Evolutionary conservation across 2,888 invertebrate genomes (phyloP), one percentile per base, ranked within the genome.

Genomic region (Ormyrus thymus): DNA sequence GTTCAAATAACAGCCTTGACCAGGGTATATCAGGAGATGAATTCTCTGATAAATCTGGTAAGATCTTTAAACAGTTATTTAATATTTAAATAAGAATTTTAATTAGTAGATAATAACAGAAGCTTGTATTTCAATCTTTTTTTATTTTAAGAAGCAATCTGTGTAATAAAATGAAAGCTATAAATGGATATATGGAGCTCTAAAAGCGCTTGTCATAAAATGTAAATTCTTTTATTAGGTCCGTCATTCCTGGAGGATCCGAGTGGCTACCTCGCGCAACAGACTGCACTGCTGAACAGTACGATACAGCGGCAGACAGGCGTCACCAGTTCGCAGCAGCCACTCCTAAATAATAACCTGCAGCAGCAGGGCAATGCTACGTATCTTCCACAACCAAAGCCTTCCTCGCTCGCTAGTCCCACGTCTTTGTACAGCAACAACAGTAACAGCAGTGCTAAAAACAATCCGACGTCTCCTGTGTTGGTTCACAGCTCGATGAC

Each of bases 221-320:
- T 69, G 69, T 46, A 69, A 75, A 93, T 83, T 61, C 64, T 70
- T 10, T 11, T 46, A n/a, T 46, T 9, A 81, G 87, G 86, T 82
- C 96, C 96, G 1, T 97, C 97, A 51, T 97, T 97, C 88, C 94
- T 97, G 92, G 97, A 97, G 83, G 97, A 97, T 90, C 97, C 97
- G 0, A 95, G 95, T 86, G 97, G 97, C 3, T 97, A 97, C 90
- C 91, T 97, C 83, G 97, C 97, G 6, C 97, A 97, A 85, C 97
- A 97, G 89, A 97, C 97, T 0, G 96, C 95, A 50, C 90, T 97
- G 83, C 90, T 97, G 70, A 96, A 97, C 86, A 96, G 94, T 86
- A 96, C 95, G 9, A 96, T 95, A 90, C 94, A 94, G 78, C 91
- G 94, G 84, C 95, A 95, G 90, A 90, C 91, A 48, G 90, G 90